Evolutionary conservation across 1,140 invertebrate genomes (phyloP), one percentile per base, ranked within the genome.

Genomic region (Pseudomyrmex gracilis): DNA sequence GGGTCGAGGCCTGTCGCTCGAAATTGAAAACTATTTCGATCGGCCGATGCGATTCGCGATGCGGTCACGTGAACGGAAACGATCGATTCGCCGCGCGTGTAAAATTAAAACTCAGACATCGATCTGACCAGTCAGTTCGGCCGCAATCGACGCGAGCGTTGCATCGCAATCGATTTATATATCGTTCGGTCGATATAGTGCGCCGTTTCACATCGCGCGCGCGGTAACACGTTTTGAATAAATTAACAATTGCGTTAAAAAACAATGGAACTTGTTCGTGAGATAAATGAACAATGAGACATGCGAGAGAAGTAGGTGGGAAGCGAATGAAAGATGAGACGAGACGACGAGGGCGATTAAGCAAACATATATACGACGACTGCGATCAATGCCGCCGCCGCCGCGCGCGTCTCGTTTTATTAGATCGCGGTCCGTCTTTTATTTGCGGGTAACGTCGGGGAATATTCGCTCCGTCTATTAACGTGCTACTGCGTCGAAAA

Each of bases 181-280:
- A 34, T 34, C 5, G 91, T 91, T 90, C 83, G 61, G 34, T 24
- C 78, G 84, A 70, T 87, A 73, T 5, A 34, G 3, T 34, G 86
- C 88, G 87, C 87, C 85, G 82, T 80, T 90, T 87, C 87, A 88
- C 87, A 34, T 34, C 34, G 34, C 34, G 34, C 34, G 34, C 86
- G 80, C 82, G 83, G 34, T 85, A 73, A 85, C 85, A 55, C 45
- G 89, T 85, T 51, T 91, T 90, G 91, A 92, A 91, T 91, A 90
- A 92, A 91, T 92, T 90, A 91, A 90, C 90, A 89, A 89, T 91
- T 87, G 83, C 83, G 83, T 86, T 90, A 90, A 91, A 90, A 91
- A 89, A 85, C 64, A 60, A 8, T 49, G 13, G 63, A 5, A 10
- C 34, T 20, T 4, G 53, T 10, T 34, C 53, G 15, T 20, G 34